Base-by-base conservation (phyloP, 2,113 vertebrate genomes). In the Brachypteracias leptosomus region DNA sequence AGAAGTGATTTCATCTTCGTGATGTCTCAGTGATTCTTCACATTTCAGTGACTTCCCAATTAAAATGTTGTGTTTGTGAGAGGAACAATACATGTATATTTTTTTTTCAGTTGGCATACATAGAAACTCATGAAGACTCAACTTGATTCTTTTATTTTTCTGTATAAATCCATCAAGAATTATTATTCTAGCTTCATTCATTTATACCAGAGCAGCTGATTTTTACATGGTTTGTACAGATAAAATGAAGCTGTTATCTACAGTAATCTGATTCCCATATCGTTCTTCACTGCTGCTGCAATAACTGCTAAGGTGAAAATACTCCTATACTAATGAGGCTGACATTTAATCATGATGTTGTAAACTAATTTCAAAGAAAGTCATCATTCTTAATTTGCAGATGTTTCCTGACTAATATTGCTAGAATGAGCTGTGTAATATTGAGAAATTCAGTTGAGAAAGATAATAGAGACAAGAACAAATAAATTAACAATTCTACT, bases 321-420 rank as follows among this genome's bases (percentile, higher is more conserved):
- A 46, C 8, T 65, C 6, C 36, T 85, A 1, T 88, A 88, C 58
- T 85, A 82, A 95, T 85, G 84, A 95, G 47, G 25, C 40, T 94
- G 89, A 89, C 87, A 94, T 96, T 90, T 93, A 91, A 95, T 78
- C 77, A 79, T 49, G 15, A 11, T 62, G 14, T 25, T 90, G 66
- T 70, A 94, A 94, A 91, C 25, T 58, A 62, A 89, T 33, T 79
- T 80, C 10, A 70, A 79, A 95, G 72, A 82, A 85, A 76, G 0
- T 4, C 25, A 85, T 93, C 2, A 7, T 73, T 89, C 38, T 83
- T 76, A 73, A 91, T 89, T 94, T 95, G n/a, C 22, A 87, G 40
- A 9, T 62, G 13, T 65, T 93, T 85, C 31, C 13, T 85, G 47
- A 82, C 7, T 77, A 57, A 24, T 76, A 73, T 73, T 88, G 4